Evolutionary conservation across 1,140 invertebrate species (phyloP).

Genomic region (Neelides sp.): DNA sequence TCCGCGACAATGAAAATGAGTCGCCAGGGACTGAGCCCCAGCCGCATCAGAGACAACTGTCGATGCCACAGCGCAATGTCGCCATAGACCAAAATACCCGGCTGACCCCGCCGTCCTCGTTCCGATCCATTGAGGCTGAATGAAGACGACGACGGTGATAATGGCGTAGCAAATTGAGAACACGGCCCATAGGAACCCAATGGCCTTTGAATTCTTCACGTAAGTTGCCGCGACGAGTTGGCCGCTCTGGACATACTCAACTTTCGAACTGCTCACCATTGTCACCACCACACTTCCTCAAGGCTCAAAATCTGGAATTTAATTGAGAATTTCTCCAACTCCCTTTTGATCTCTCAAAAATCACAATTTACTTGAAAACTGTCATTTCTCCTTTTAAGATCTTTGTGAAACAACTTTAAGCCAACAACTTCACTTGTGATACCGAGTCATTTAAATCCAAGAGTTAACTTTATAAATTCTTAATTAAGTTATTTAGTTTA

Average conservation of each 20-base stretch:
- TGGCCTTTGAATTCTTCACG: conserved; percentile 86
- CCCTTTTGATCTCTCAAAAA: too few species aligned
- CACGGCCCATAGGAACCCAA: conserved; percentile 91
- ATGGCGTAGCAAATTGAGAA: conserved; percentile 94
- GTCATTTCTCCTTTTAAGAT: too few species aligned
- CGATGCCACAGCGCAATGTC: conserved; percentile 24
- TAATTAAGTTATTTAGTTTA: too few species aligned
- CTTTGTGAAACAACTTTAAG: too few species aligned
- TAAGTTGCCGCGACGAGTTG: conserved; percentile 85
- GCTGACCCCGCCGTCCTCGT: conserved; percentile 40
- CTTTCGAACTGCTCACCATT: conserved; percentile 59
- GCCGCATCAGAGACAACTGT: conserved; percentile 33
- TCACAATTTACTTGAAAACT: too few species aligned
- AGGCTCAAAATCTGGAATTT: too few species aligned
- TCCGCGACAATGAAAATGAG: conserved; percentile 57
- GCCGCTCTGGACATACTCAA: conserved; percentile 75
- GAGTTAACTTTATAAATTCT: too few species aligned
- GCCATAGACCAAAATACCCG: conserved; percentile 34
- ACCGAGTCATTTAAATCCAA: too few species aligned
- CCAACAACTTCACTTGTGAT: too few species aligned
- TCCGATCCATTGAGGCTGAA: conserved; percentile 77
- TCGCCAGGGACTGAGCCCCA: conserved; percentile 40
- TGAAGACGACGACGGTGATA: conserved; percentile 83
- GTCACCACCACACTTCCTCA: conserved; percentile 9
- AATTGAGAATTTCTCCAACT: too few species aligned